A percentile compares a stretch with the other conserved stretches of the same genome.
phyloP scores from a whole-genome alignment of 2,113 vertebrate genomes.

The Scomber scombrus region DNA sequence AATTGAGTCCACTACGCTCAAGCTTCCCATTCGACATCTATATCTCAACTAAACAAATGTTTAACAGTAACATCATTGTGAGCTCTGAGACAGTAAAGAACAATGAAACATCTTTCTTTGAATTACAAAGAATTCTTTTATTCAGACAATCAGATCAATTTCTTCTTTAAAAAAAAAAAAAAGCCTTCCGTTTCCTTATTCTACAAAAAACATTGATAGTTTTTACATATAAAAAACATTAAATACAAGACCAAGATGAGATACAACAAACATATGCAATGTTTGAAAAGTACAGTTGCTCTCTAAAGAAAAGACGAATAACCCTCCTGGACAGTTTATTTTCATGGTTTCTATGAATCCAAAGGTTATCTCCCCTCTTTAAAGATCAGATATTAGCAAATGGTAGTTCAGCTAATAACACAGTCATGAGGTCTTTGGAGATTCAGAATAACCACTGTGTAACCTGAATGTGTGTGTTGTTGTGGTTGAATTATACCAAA shows the following conservation, averaged over 20 bases:
- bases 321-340: neutral
- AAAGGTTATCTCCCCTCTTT: neutral
- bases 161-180: constrained; percentile 28
- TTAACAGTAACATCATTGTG: neutral
- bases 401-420: neutral
- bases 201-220: constrained; percentile 78
- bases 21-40: neutral
- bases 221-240: constrained; percentile 83
- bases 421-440: neutral
- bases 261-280: neutral
- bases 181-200: constrained; percentile 50
- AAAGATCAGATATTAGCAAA: neutral
- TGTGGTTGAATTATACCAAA: neutral
- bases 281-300: constrained; percentile 11
- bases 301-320: neutral
- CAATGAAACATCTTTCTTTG: constrained; percentile 25
- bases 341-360: neutral
- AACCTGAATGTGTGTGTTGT: neutral
- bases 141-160: constrained; percentile 44
- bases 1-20: neutral
- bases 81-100: neutral
- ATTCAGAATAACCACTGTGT: no score
- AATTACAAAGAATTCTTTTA: constrained; percentile 56
- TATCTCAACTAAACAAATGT: neutral
- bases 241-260: constrained; percentile 33